Conservation (phyloP, 1,140 invertebrate species). For the Camponotus floridanus region DNA sequence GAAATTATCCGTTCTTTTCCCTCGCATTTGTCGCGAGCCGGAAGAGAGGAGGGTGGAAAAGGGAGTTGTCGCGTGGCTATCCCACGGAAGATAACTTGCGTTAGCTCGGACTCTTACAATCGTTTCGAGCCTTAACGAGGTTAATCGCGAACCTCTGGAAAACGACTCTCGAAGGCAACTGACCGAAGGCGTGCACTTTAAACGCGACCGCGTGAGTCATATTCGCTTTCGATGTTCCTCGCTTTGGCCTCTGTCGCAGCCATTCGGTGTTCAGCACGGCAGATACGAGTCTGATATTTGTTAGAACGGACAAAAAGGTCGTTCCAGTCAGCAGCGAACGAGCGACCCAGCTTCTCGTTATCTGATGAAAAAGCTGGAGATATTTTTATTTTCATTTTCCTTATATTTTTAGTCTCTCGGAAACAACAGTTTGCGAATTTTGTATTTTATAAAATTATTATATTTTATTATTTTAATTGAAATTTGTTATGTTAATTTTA, state of each 20-base stretch:
- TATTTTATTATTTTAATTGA: slow-evolving; percentile 9
- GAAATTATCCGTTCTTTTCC: slow-evolving; percentile 65
- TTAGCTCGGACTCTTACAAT: slow-evolving; percentile 66
- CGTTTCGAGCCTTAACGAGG: slow-evolving; percentile 70
- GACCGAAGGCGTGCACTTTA: slow-evolving; percentile 32
- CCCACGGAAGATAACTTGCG: slow-evolving; percentile 43
- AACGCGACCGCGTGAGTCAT: slow-evolving; percentile 44
- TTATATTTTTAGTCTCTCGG: slow-evolving; percentile 22
- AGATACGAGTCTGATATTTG: slow-evolving; percentile 55
- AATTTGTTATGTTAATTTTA: not conserved
- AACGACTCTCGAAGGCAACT: slow-evolving; percentile 41
- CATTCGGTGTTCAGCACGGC: slow-evolving; percentile 47
- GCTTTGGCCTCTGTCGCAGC: slow-evolving; percentile 25
- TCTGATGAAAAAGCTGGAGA: not conserved
- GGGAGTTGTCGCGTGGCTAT: slow-evolving; percentile 4
- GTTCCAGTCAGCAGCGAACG: slow-evolving; percentile 11
- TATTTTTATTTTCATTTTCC: slow-evolving; percentile 12
- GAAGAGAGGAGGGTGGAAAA: not conserved
- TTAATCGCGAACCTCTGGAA: slow-evolving; percentile 61
- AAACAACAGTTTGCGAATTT: not conserved
- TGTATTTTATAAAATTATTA: slow-evolving; percentile 11
- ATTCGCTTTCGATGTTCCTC: slow-evolving; percentile 35
- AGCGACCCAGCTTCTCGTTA: not conserved
- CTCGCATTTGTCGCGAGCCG: not conserved
- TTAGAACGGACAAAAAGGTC: slow-evolving; percentile 39